Percentiles rank a stretch among this genome's conserved stretches.
Conservation (phyloP, 2,888 invertebrate genomes). For the Sinodicranocentrus sp. region DNA sequence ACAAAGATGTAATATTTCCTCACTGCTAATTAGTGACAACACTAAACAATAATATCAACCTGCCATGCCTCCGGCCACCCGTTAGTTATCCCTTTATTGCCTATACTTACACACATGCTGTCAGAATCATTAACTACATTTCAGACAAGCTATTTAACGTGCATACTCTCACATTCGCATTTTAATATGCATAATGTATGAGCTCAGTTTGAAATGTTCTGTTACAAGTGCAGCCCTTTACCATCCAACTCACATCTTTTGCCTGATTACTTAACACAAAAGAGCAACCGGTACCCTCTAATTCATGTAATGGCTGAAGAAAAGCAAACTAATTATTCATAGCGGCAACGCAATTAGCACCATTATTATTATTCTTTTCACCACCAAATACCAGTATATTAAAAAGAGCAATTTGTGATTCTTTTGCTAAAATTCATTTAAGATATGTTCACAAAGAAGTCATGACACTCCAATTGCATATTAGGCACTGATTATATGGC, state of each 20-base stretch:
- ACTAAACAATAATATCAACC: conserved; percentile 48
- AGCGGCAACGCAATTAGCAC: conserved; percentile 49
- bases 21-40: conserved; percentile 65
- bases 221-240: neutral
- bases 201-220: no score
- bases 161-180: conserved; percentile 5
- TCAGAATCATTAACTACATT: neutral
- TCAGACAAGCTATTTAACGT: conserved; percentile 19
- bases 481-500: no score
- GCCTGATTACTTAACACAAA: conserved; percentile 48
- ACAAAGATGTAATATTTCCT: conserved; percentile 63
- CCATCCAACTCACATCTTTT: neutral
- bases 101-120: no score
- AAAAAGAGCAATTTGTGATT: neutral
- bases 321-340: conserved; percentile 66
- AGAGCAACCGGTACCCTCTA: conserved; percentile 41
- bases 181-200: neutral
- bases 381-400: neutral
- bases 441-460: no score
- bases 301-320: conserved; percentile 51
- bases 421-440: no score
- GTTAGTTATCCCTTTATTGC: no score
- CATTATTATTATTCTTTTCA: conserved; percentile 53
- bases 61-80: conserved; percentile 66
- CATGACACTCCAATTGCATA: no score